Percentiles rank a stretch among this genome's conserved stretches.
Conservation (phyloP, 2,113 vertebrate genomes). For the Naja naja region DNA sequence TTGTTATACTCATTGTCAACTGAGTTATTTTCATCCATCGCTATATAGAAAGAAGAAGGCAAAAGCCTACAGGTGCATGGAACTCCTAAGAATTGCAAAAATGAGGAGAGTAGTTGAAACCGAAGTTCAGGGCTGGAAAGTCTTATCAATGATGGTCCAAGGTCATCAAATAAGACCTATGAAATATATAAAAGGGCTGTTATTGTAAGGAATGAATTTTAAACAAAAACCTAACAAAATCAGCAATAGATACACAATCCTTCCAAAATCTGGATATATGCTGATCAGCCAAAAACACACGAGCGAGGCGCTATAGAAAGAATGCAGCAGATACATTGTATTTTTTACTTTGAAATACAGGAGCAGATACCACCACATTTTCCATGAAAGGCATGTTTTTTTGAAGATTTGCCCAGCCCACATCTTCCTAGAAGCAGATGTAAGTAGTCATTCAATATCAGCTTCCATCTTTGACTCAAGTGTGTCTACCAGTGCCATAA, state of each 20-base stretch:
- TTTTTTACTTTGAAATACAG: background rate
- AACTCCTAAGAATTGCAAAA: conserved; percentile 88
- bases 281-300: background rate
- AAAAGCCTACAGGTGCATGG: conserved; percentile 68
- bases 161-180: conserved; percentile 94
- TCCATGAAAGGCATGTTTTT: background rate
- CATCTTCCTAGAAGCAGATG: background rate
- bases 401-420: background rate
- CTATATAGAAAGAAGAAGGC: conserved; percentile 70
- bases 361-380: background rate
- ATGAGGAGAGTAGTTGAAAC: conserved; percentile 74
- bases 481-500: background rate
- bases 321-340: background rate
- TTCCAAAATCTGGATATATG: background rate
- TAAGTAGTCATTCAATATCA: background rate
- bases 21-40: conserved; percentile 82
- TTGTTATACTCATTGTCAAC: conserved; percentile 64
- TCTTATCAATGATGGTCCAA: conserved; percentile 84
- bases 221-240: background rate
- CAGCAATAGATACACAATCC: background rate
- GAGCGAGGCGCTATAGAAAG: background rate
- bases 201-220: background rate
- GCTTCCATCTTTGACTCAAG: background rate
- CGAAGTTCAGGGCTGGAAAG: conserved; percentile 75
- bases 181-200: background rate